Base-by-base conservation (phyloP, 2,113 vertebrate species). In the Propithecus coquereli region DNA sequence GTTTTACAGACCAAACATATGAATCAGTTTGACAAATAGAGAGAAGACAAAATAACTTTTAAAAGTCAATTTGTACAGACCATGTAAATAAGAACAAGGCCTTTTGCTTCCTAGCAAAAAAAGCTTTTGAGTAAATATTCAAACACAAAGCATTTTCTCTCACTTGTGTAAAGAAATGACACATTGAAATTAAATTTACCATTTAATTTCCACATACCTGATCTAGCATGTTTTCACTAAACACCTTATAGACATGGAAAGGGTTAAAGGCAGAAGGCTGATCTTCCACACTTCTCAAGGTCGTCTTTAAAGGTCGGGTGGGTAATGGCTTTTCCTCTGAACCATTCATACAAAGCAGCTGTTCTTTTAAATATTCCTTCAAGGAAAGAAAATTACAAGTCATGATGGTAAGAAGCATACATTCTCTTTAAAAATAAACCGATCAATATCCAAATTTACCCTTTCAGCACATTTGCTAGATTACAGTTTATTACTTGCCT, bases 361-460 rank as follows among this genome's bases (percentile, higher is more conserved):
- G 99, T 63, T 98, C 98, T 96, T 99, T 98, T 98, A 99, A 98
- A 97, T 99, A 98, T 12, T 98, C 99, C 99, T 99, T 98, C 83
- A 97, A 90, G 66, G 90, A 92, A 89, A 94, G 66, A 91, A 80
- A 81, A 79, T 57, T 66, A 91, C 83, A 88, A 88, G 89, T 94
- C 5, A 37, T 4, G 80, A 93, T 63, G 86, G 52, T 79, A 61
- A 91, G 54, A 57, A 27, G 14, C 37, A 95, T 14, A 76, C 34
- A 79, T 92, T 96, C 52, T 85, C 61, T 96, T 96, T 94, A 87
- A 54, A 70, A 77, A 89, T 80, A 94, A 97, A 87, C 59, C 83
- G 47, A 47, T 57, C 73, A 94, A 40, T 77, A 89, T 94, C 94
- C 16, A 97, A 94, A 70, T 59, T 73, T 74, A 95, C 18, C 27